phyloP scores from a whole-genome alignment of 1,140 invertebrate species.

The Macrosteles quadrilineatus region DNA sequence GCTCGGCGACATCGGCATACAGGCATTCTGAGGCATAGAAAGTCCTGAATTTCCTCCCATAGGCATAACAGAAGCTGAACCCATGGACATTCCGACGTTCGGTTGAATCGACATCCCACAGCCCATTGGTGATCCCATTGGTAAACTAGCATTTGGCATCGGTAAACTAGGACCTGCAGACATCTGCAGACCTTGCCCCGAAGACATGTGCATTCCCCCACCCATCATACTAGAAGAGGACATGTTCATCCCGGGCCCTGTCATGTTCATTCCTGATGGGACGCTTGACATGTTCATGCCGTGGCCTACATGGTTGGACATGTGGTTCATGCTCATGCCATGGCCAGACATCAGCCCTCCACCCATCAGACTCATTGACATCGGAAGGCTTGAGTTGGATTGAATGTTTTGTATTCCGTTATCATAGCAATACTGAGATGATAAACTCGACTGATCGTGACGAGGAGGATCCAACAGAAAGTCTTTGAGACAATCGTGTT shows the following conservation, averaged over 20 bases:
- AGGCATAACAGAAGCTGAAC: not conserved
- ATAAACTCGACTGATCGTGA: conserved; percentile 9
- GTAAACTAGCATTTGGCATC: not conserved
- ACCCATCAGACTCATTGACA: not conserved
- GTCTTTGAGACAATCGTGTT: conserved; percentile 45
- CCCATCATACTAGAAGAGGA: not conserved
- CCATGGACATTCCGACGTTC: conserved; percentile 4
- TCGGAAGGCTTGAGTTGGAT: not conserved
- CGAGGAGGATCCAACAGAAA: conserved; percentile 41
- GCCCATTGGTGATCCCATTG: not conserved
- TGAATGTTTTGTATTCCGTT: conserved; percentile 5
- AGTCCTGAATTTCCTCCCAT: conserved; percentile 3
- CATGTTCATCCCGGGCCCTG: not conserved
- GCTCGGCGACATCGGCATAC: conserved; percentile 4
- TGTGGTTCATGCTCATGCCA: too few species aligned
- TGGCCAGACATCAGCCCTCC: not conserved
- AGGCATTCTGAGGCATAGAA: not conserved
- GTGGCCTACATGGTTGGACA: too few species aligned
- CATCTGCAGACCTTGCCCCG: not conserved
- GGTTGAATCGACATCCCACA: not conserved
- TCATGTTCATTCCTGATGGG: too few species aligned
- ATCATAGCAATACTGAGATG: conserved; percentile 11
- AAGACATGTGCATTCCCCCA: not conserved
- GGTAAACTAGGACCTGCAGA: not conserved
- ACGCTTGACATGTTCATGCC: not conserved